Base-by-base conservation (phyloP, 2,113 vertebrate genomes). In the Esox niger region DNA sequence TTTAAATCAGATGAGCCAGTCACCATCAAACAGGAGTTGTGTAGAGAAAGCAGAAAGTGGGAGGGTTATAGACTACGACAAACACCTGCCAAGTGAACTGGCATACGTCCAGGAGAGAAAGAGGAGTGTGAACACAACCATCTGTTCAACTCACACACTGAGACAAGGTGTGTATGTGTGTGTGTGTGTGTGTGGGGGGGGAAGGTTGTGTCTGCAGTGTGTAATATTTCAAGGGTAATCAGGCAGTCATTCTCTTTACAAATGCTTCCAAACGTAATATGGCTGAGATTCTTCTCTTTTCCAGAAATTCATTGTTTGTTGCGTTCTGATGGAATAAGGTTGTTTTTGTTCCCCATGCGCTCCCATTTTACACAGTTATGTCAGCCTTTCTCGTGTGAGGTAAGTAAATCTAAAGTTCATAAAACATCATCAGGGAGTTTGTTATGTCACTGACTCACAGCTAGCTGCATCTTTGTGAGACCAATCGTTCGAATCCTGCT, bases 171-270 rank as follows among this genome's bases (percentile, higher is more conserved):
- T 56, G 65, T 78, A 60, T n/a, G 30, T 31, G 0, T n/a, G n/a
- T n/a, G n/a, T n/a, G n/a, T n/a, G n/a, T n/a, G n/a, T n/a, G n/a
- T n/a, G n/a, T n/a, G n/a, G n/a, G n/a, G n/a, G n/a, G n/a, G n/a
- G n/a, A n/a, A n/a, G n/a, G n/a, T n/a, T n/a, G n/a, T n/a, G n/a
- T n/a, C n/a, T 52, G 8, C 29, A 54, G 20, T 8, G 52, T 65
- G 69, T 76, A 69, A 47, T 54, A 66, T 71, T 64, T 79, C 77
- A 79, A 82, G 80, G 74, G 66, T 69, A 72, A 61, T 43, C 38
- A 67, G 43, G 55, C 2, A 62, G 55, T 69, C 32, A 32, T 55
- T 70, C 23, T 66, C 49, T 70, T 60, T n/a, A 52, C 52, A 59
- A 61, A 60, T 33, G 21, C 35, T n/a, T 9, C 17, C 21, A 29